Percentiles rank a stretch among this genome's conserved stretches.
Conservation (phyloP, 2,888 invertebrate genomes). For the Achlya flavicornis region DNA sequence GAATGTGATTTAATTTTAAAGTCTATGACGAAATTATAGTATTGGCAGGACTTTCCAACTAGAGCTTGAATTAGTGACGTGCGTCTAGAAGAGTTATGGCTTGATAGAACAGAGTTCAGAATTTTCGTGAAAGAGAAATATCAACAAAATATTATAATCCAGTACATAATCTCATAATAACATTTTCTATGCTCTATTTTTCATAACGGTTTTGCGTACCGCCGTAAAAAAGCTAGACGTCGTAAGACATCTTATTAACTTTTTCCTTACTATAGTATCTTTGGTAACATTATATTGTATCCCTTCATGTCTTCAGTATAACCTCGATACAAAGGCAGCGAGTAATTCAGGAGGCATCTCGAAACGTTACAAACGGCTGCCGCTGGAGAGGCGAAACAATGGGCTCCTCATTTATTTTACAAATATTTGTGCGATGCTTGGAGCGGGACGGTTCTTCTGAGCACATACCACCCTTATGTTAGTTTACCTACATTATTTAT, state of each 20-base stretch:
- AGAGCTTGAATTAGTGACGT: too few species aligned
- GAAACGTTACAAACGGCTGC: neutral
- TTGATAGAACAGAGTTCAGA: too few species aligned
- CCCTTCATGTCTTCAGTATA: neutral
- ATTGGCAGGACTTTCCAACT: too few species aligned
- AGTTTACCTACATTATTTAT: neutral
- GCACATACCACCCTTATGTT: neutral
- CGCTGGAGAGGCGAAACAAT: neutral
- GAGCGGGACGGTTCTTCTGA: neutral
- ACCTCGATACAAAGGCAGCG: neutral
- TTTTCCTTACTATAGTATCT: neutral
- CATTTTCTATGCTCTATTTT: too few species aligned
- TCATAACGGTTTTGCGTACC: too few species aligned
- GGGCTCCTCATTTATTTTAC: constrained; percentile 1
- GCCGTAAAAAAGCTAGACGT: too few species aligned
- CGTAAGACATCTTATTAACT: neutral
- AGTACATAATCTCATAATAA: too few species aligned
- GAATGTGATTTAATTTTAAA: neutral
- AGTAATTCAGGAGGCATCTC: constrained; percentile 1
- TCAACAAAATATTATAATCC: too few species aligned
- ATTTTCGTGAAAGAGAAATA: too few species aligned
- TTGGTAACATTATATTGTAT: neutral
- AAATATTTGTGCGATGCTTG: constrained; percentile 1
- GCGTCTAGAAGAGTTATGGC: too few species aligned
- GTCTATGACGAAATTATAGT: too few species aligned